Evolutionary conservation across 2,113 vertebrate species (phyloP), one percentile per base, ranked within the genome.

Genomic region (Vidua chalybeata): DNA sequence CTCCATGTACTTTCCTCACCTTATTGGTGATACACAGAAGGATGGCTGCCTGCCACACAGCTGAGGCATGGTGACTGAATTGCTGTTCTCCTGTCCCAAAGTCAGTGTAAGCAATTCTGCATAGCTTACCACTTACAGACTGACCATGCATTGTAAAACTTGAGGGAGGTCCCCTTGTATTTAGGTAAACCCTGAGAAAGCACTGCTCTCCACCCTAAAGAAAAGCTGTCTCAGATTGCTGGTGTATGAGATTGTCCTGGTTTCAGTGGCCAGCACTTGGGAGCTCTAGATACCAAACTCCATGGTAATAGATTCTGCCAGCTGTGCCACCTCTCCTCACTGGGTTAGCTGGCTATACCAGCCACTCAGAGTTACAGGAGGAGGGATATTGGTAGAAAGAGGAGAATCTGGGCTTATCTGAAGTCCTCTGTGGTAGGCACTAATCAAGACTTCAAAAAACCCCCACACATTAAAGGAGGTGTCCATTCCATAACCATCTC

Each of bases 371-470:
- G 30, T 33, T 91, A 59, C 39, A 72, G 72, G 30, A 84, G 37
- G 48, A 71, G 83, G 59, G 15, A 10, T 63, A 4, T 35, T 62
- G 9, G 33, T 41, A 84, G 72, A 35, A 81, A 17, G 27, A 66
- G 20, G 27, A 63, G 12, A 59, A 27, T 52, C 18, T 2, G 5
- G 17, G 41, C 49, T 90, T 10, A 10, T 61, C 24, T 84, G 68
- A 59, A 10, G 43, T 63, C 30, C 28, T 89, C 15, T 0, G 0
- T 49, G 35, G 33, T n/a, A 78, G 43, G 19, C 9, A 2, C 18
- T 80, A 15, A 5, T 74, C 41, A 41, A 49, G 22, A 46, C 68
- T 92, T 89, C 46, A 16, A 58, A 76, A 41, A 41, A n/a, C 3
- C 11, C 11, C 4, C 4, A 13, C 11, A 27, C 2, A 0, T 63